Evolutionary conservation across 1,140 invertebrate genomes (phyloP).

Genomic region (Globodera rostochiensis): DNA sequence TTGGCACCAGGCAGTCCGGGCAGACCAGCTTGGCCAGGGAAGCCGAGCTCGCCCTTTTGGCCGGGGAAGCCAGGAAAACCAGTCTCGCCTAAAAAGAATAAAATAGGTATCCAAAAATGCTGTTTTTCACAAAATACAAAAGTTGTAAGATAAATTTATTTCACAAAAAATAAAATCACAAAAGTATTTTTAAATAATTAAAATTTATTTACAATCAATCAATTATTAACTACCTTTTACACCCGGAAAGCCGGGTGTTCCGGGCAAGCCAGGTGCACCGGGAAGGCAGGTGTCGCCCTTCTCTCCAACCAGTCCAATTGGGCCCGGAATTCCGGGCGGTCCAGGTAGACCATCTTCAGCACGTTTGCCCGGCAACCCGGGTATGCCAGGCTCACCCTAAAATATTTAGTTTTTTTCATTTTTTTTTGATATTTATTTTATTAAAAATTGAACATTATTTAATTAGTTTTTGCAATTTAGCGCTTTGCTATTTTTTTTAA

Average conservation of each 20-base stretch:
- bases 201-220: too few relatives aligned
- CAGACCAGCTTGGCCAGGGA: slow-evolving; percentile 53
- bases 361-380: slow-evolving; percentile 51
- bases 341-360: slow-evolving; percentile 56
- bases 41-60: slow-evolving; percentile 60
- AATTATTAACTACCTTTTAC: slow-evolving; percentile 37
- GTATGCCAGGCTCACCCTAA: slow-evolving; percentile 45
- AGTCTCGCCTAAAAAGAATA: slow-evolving; percentile 51
- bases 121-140: too few relatives aligned
- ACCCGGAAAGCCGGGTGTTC: slow-evolving; percentile 56
- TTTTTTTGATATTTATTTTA: too few relatives aligned
- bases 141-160: too few relatives aligned
- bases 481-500: too few relatives aligned
- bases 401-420: too few relatives aligned
- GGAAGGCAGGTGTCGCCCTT: slow-evolving; percentile 42
- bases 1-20: slow-evolving; percentile 56
- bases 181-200: too few relatives aligned
- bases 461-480: not conserved
- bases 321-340: slow-evolving; percentile 44
- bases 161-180: too few relatives aligned
- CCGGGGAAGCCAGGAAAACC: slow-evolving; percentile 56
- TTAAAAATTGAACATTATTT: not conserved
- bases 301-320: slow-evolving; percentile 49
- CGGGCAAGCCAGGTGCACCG: slow-evolving; percentile 55
- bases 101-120: not conserved